These are phyloP conservation scores for Ectropis grisescens DNA, from an alignment of 1,140 invertebrate species.

Conservation along the genomic window DNA sequence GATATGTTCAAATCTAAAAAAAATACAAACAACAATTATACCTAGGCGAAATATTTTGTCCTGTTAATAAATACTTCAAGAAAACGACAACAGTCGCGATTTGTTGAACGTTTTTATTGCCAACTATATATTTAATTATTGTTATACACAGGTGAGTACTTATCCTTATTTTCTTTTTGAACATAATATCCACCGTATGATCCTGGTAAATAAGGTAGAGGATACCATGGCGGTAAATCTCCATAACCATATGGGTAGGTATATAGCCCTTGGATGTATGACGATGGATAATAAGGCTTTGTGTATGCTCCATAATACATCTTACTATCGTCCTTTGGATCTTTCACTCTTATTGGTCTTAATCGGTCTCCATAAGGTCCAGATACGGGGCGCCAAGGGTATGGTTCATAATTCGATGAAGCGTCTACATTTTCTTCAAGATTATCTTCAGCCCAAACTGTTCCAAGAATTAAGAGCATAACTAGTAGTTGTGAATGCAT, in stretches of 20 bases:
- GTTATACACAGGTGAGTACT: conserved; percentile 6
- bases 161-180: conserved; percentile 15
- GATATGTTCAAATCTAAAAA: no score
- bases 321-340: conserved; percentile 12
- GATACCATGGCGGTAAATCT: conserved; percentile 4
- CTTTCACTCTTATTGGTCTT: conserved; percentile 12
- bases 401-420: no score
- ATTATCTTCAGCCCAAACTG: no score
- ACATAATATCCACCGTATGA: conserved; percentile 5
- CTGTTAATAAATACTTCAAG: no score
- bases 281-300: conserved; percentile 5
- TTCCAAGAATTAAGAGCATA: no score
- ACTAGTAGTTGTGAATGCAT: no score
- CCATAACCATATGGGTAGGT: conserved; percentile 15
- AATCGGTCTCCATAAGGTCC: conserved; percentile 5
- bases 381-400: conserved; percentile 1
- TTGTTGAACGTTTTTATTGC: no score
- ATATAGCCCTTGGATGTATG: conserved; percentile 10
- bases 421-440: no score
- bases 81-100: no score
- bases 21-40: no score
- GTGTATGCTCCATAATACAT: conserved; percentile 2
- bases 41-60: no score
- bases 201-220: conserved; percentile 3
- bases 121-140: no score